Conservation (phyloP, 2,113 vertebrate genomes). For the Zosterops japonicus region DNA sequence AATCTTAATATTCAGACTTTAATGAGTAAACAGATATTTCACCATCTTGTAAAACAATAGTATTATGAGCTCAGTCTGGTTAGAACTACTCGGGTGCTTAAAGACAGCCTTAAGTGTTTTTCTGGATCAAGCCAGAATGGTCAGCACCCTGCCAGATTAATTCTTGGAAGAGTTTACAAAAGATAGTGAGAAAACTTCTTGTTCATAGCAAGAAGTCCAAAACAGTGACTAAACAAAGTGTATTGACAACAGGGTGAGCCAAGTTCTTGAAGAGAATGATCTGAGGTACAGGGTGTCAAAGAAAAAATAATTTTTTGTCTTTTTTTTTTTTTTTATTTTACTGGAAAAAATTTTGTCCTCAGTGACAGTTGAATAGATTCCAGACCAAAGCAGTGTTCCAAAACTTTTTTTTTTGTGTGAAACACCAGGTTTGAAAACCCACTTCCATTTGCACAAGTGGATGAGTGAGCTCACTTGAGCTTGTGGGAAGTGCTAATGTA, state of each 20-base stretch:
- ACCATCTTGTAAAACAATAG: constrained; percentile 70
- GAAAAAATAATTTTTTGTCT: not conserved
- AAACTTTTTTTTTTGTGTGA: not conserved
- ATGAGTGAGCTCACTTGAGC: not conserved
- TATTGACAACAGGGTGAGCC: not conserved
- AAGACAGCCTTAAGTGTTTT: constrained; percentile 62
- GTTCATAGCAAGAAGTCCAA: constrained; percentile 52
- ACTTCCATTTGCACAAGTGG: not conserved
- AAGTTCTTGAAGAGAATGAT: constrained; percentile 46
- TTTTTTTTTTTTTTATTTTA: not conserved
- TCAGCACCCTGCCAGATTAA: constrained; percentile 49
- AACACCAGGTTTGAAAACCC: not conserved
- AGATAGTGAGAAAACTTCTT: constrained; percentile 37
- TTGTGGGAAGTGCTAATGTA: not conserved
- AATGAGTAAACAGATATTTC: constrained; percentile 71
- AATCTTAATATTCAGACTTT: constrained; percentile 67
- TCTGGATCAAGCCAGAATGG: constrained; percentile 61
- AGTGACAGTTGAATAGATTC: not conserved
- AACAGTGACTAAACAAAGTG: constrained; percentile 21
- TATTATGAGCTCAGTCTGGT: constrained; percentile 62
- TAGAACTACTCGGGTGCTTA: constrained; percentile 53
- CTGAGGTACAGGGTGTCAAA: not conserved
- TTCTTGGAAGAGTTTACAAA: constrained; percentile 41
- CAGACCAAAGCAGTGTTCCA: not conserved
- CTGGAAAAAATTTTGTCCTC: not conserved